Percentiles rank a stretch among this genome's conserved stretches.
Evolutionary conservation across 2,113 vertebrate genomes (phyloP).

Genomic region (Tursiops truncatus): DNA sequence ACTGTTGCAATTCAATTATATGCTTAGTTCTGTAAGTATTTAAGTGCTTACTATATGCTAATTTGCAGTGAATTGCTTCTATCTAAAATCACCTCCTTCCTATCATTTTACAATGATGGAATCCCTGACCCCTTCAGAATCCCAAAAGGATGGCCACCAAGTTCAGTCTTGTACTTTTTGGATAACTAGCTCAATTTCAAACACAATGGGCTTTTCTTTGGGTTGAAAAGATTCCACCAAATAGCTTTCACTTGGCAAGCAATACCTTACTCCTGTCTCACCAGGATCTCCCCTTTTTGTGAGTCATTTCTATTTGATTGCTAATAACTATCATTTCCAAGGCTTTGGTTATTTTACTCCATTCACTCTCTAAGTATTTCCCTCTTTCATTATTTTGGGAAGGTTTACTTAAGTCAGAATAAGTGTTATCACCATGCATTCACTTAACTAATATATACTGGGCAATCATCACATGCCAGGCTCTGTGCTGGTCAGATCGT

Average conservation of each 20-base stretch:
- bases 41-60: background rate
- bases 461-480: background rate
- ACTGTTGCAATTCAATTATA: background rate
- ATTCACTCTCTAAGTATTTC: background rate
- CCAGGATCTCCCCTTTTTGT: background rate
- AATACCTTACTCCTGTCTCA: background rate
- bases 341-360: background rate
- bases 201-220: background rate
- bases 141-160: background rate
- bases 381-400: background rate
- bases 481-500: background rate
- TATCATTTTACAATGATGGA: background rate
- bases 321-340: conserved; percentile 14
- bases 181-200: conserved; percentile 9
- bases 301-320: background rate
- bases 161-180: background rate
- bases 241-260: background rate
- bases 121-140: background rate
- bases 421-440: background rate
- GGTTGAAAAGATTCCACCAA: background rate
- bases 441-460: background rate
- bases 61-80: background rate
- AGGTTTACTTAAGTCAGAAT: background rate
- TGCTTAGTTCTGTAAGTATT: conserved; percentile 12
- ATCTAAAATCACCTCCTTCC: background rate